A percentile compares a stretch with the other conserved stretches of the same genome.
Evolutionary conservation across 2,113 vertebrate genomes (phyloP).

Genomic region (Silurus meridionalis): DNA sequence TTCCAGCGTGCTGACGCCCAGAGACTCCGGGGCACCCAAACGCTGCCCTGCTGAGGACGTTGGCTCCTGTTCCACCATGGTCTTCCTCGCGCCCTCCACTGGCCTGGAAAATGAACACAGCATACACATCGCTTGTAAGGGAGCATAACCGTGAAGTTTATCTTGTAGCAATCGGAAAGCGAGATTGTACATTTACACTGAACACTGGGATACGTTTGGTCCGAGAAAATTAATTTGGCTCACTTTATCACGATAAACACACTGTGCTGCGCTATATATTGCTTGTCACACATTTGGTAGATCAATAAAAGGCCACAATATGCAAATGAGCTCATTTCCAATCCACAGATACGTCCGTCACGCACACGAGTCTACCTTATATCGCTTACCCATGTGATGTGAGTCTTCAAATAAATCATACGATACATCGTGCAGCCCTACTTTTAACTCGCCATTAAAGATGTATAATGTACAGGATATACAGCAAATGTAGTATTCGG

Average conservation of each 20-base stretch:
- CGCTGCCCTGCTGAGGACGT: slow-evolving; percentile 84
- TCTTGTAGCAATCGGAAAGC: neutral
- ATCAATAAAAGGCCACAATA: neutral
- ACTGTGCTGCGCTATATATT: neutral
- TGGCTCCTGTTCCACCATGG: slow-evolving; percentile 89
- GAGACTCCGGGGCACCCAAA: slow-evolving; percentile 86
- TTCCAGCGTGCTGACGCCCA: slow-evolving; percentile 95
- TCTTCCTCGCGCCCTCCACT: slow-evolving; percentile 64
- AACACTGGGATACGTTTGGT: neutral
- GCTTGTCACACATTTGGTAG: neutral
- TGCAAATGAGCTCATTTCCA: neutral
- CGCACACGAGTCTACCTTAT: neutral
- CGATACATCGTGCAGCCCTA: neutral
- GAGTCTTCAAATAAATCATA: neutral
- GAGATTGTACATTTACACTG: neutral
- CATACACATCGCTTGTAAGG: slow-evolving; percentile 5
- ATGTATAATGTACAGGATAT: neutral
- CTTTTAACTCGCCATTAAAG: neutral
- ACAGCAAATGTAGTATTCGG: neutral
- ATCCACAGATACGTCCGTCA: neutral
- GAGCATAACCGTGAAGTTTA: neutral
- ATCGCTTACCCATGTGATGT: neutral
- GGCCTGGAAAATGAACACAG: slow-evolving; percentile 50
- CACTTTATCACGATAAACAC: neutral
- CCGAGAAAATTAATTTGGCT: neutral